phyloP scores from a whole-genome alignment of 2,113 vertebrate species.

The Chitala chitala region DNA sequence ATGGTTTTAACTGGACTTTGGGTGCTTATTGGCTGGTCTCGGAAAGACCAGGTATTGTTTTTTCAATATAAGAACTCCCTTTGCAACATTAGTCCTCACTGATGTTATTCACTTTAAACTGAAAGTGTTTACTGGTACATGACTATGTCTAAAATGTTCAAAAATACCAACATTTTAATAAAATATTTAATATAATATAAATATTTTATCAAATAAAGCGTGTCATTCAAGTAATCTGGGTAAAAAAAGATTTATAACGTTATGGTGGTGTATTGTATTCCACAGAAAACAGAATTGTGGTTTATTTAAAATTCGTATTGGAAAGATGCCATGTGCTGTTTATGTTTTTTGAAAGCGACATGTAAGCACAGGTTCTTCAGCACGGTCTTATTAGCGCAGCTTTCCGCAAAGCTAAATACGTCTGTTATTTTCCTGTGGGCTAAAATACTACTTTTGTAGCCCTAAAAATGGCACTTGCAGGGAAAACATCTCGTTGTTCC shows the following conservation, averaged over 20 bases:
- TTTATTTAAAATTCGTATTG: slow-evolving; percentile 11
- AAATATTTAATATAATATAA: no score
- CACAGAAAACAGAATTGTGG: slow-evolving; percentile 11
- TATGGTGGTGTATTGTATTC: not conserved
- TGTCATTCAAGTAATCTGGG: no score
- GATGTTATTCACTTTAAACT: not conserved
- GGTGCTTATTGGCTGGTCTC: not conserved
- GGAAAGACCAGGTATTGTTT: not conserved
- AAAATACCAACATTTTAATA: no score
- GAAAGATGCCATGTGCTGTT: slow-evolving; percentile 21
- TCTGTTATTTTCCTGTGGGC: not conserved
- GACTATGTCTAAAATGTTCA: not conserved
- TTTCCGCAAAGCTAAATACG: slow-evolving; percentile 16
- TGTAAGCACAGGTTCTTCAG: slow-evolving; percentile 25
- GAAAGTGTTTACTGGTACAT: not conserved
- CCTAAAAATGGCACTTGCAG: not conserved
- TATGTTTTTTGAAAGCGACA: slow-evolving; percentile 22
- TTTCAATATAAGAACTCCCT: not conserved
- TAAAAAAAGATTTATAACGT: no score
- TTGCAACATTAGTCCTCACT: not conserved
- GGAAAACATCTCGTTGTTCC: no score
- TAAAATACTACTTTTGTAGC: not conserved
- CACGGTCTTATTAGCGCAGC: slow-evolving; percentile 13
- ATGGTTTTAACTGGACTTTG: slow-evolving; percentile 1
- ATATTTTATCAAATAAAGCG: no score